Percentiles rank a stretch among this genome's conserved stretches.
These are phyloP conservation scores for Polyploca ridens DNA, from an alignment of 2,888 invertebrate genomes.

Conservation along the genomic window DNA sequence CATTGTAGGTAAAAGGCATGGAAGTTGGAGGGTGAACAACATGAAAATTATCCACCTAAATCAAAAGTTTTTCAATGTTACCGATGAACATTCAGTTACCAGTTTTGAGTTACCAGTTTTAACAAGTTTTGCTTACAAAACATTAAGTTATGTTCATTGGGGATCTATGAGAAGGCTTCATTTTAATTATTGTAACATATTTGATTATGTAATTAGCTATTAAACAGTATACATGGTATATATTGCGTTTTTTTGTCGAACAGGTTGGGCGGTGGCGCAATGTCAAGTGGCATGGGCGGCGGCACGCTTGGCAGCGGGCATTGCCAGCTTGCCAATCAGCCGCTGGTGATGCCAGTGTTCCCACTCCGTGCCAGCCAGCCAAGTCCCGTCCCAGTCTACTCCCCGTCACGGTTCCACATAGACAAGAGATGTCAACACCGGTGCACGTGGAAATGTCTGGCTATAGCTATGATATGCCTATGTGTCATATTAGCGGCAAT, in stretches of 20 bases:
- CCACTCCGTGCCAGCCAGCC: slow-evolving; percentile 93
- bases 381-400: slow-evolving; percentile 90
- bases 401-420: slow-evolving; percentile 96
- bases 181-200: background rate
- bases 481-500: slow-evolving; percentile 96
- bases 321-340: slow-evolving; percentile 89
- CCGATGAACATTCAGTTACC: slow-evolving; percentile 14
- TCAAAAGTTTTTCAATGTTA: slow-evolving; percentile 24
- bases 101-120: slow-evolving; percentile 13
- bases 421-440: slow-evolving; percentile 96
- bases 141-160: background rate
- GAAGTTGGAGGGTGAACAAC: slow-evolving; percentile 27
- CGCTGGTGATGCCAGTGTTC: slow-evolving; percentile 95
- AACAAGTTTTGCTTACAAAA: background rate
- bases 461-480: slow-evolving; percentile 95
- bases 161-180: background rate
- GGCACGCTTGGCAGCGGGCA: slow-evolving; percentile 87
- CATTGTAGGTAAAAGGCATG: slow-evolving; percentile 18
- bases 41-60: slow-evolving; percentile 32
- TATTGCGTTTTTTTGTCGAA: slow-evolving; percentile 40
- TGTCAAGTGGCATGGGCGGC: slow-evolving; percentile 85
- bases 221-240: background rate
- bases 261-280: slow-evolving; percentile 83
- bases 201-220: background rate
- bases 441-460: slow-evolving; percentile 98